Evolutionary conservation across 1,140 invertebrate genomes (phyloP).

Genomic region (Saccostrea cuccullata): DNA sequence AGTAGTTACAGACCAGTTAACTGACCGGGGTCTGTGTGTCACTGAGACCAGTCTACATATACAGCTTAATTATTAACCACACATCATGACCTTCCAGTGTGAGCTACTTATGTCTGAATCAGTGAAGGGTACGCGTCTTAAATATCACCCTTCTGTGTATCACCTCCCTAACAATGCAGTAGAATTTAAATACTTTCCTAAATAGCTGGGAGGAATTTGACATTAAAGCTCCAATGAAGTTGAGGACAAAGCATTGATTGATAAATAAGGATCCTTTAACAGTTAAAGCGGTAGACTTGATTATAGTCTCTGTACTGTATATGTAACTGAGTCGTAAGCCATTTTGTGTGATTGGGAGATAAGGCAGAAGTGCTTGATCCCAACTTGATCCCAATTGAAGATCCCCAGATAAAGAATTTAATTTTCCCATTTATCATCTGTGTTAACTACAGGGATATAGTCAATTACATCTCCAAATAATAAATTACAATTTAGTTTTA

Average conservation of each 20-base stretch:
- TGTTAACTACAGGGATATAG: neutral
- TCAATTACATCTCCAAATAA: too few species aligned
- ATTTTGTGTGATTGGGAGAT: neutral
- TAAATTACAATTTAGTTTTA: too few species aligned
- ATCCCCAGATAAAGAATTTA: neutral
- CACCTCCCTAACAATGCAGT: neutral
- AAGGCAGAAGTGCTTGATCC: neutral
- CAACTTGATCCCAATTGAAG: neutral
- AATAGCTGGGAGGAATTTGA: slow-evolving; percentile 17
- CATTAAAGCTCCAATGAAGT: neutral
- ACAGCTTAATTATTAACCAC: neutral
- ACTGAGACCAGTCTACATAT: neutral
- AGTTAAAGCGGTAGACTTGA: neutral
- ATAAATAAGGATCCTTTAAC: neutral
- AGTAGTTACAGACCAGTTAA: neutral
- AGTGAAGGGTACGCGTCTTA: slow-evolving; percentile 2
- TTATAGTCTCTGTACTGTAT: neutral
- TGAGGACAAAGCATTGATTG: slow-evolving; percentile 15
- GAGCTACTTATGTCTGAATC: neutral
- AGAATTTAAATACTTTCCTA: slow-evolving; percentile 20
- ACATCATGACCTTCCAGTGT: neutral
- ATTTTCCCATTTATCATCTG: neutral
- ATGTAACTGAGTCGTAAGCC: neutral
- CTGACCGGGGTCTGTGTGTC: neutral
- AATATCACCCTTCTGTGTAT: neutral